Evolutionary conservation across 2,888 invertebrate species (phyloP).

Genomic region (Marronus borbonicus): DNA sequence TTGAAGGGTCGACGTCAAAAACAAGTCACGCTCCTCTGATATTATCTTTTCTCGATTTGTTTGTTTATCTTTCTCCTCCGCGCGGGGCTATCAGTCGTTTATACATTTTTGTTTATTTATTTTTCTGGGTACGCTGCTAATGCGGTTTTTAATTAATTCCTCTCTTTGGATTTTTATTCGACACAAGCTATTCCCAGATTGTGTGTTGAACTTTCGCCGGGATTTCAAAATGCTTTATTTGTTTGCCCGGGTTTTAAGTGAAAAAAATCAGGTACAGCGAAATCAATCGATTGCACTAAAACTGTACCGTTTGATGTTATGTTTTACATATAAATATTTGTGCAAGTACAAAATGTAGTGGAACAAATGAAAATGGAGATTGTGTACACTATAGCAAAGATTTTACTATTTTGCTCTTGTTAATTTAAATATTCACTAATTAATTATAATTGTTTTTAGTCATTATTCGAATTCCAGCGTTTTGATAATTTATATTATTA

Average conservation of each 20-base stretch:
- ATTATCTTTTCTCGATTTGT: slow-evolving; percentile 38
- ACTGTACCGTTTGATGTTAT: too few species aligned
- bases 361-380: too few species aligned
- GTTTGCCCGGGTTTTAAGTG: not conserved
- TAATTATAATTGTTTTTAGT: too few species aligned
- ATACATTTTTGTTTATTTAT: slow-evolving; percentile 40
- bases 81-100: slow-evolving; percentile 26
- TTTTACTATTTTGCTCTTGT: too few species aligned
- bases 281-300: not conserved
- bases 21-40: slow-evolving; percentile 38
- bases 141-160: slow-evolving; percentile 44
- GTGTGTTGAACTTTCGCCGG: slow-evolving; percentile 22
- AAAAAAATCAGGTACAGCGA: not conserved
- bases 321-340: too few species aligned
- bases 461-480: too few species aligned
- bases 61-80: slow-evolving; percentile 34
- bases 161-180: slow-evolving; percentile 24
- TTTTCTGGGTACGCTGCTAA: slow-evolving; percentile 28
- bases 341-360: too few species aligned
- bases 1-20: slow-evolving; percentile 35
- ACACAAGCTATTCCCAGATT: slow-evolving; percentile 4
- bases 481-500: too few species aligned
- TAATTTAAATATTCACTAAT: too few species aligned
- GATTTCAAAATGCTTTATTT: slow-evolving; percentile 14
- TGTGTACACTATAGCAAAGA: too few species aligned